phyloP scores from a whole-genome alignment of 2,888 invertebrate species.

The Encarsia formosa region DNA sequence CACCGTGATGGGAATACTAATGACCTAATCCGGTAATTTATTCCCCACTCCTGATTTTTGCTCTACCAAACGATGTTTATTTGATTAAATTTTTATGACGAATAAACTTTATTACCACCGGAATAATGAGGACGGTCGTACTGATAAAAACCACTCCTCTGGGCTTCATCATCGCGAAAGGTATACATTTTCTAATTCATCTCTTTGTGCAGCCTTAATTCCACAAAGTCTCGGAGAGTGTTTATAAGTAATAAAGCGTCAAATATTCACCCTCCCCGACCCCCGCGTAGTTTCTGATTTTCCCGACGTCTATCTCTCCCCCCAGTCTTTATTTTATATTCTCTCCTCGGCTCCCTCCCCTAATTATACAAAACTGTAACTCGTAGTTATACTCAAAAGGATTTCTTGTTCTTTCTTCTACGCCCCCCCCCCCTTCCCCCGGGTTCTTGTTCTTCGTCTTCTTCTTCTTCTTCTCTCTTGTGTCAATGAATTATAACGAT shows the following conservation, averaged over 20 bases:
- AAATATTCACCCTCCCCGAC: not conserved
- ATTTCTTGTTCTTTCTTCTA: not conserved
- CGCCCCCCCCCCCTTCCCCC: not conserved
- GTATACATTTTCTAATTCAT: too few species aligned
- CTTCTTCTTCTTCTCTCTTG: not conserved
- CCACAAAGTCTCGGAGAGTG: conserved; percentile 6
- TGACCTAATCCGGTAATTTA: too few species aligned
- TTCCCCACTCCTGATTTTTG: too few species aligned
- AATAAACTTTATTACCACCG: too few species aligned
- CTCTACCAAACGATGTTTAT: too few species aligned
- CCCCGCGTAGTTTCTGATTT: not conserved
- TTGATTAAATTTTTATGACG: too few species aligned
- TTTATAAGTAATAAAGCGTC: conserved; percentile 14
- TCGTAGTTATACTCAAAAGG: not conserved
- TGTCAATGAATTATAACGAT: conserved; percentile 5
- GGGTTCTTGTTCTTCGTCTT: not conserved
- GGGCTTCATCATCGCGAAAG: too few species aligned
- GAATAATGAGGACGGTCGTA: too few species aligned
- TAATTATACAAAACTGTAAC: conserved; percentile 4
- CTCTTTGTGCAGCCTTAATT: not conserved
- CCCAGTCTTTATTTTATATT: not conserved
- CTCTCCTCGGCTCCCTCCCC: not conserved
- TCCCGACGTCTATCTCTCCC: conserved; percentile 5
- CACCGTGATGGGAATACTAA: too few species aligned
- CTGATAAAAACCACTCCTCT: too few species aligned